phyloP scores from a whole-genome alignment of 2,888 invertebrate genomes.

The Tridacna crocea region DNA sequence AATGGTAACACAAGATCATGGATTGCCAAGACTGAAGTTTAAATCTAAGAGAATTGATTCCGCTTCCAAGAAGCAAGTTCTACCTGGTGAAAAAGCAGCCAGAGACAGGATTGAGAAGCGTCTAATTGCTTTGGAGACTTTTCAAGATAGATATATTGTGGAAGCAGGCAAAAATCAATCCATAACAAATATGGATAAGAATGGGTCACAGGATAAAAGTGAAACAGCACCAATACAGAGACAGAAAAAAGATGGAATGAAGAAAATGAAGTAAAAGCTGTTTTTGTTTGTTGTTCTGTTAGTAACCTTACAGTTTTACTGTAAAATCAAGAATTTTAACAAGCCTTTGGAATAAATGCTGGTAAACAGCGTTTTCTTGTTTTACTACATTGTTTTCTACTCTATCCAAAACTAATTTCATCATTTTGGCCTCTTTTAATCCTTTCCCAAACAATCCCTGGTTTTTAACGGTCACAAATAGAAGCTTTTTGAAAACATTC shows the following conservation, averaged over 20 bases:
- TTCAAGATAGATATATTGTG: conserved; percentile 23
- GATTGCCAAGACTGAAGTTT: background rate
- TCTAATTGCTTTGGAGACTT: conserved; percentile 1
- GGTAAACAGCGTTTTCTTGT: background rate
- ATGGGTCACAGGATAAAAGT: background rate
- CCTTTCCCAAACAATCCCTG: background rate
- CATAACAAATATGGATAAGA: background rate
- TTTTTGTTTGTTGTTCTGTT: background rate
- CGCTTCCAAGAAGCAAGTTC: background rate
- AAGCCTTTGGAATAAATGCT: background rate
- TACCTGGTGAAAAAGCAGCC: background rate
- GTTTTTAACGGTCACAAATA: background rate
- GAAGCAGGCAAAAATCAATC: background rate
- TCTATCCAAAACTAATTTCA: too few species aligned
- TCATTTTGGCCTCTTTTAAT: background rate
- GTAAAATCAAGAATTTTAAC: background rate
- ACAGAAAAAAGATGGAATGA: background rate
- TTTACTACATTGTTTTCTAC: background rate
- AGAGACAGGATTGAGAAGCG: background rate
- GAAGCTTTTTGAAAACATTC: background rate
- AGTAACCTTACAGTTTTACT: background rate
- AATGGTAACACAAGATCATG: conserved; percentile 4
- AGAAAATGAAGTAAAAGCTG: background rate
- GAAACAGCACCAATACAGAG: background rate
- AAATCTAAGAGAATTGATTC: background rate